These are phyloP conservation scores for Daboia siamensis DNA, from an alignment of 2,113 vertebrate genomes.

Conservation along the genomic window DNA sequence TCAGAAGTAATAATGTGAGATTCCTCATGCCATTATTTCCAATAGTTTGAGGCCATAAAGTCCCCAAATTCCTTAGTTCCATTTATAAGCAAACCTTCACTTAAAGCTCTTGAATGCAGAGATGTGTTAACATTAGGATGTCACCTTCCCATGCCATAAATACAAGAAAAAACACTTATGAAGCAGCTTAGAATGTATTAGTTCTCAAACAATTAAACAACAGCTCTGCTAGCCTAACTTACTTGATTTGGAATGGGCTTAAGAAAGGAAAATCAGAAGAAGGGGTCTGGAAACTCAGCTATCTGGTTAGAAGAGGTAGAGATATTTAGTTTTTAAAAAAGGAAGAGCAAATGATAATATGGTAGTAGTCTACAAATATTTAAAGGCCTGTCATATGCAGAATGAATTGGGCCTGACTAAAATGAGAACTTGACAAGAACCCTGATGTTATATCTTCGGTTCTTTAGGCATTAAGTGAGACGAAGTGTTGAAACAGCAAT, in stretches of 20 bases:
- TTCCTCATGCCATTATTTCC: constrained; percentile 62
- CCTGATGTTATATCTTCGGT: too few species aligned
- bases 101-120: constrained; percentile 30
- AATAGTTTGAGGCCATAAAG: constrained; percentile 57
- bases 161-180: background rate
- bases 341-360: background rate
- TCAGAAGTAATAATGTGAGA: constrained; percentile 61
- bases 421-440: background rate
- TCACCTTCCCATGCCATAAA: background rate
- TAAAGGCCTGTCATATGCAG: background rate
- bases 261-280: background rate
- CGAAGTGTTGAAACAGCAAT: too few species aligned
- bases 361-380: background rate
- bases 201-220: constrained; percentile 1
- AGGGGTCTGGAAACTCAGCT: background rate
- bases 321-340: background rate
- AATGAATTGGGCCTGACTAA: background rate
- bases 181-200: background rate
- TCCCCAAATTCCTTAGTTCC: constrained; percentile 64
- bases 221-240: constrained; percentile 15
- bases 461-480: too few species aligned
- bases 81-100: constrained; percentile 53
- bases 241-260: background rate
- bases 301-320: background rate
- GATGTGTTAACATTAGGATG: background rate